Evolutionary conservation across 2,888 invertebrate species (phyloP).

Genomic region (Yponomeuta malinellus): DNA sequence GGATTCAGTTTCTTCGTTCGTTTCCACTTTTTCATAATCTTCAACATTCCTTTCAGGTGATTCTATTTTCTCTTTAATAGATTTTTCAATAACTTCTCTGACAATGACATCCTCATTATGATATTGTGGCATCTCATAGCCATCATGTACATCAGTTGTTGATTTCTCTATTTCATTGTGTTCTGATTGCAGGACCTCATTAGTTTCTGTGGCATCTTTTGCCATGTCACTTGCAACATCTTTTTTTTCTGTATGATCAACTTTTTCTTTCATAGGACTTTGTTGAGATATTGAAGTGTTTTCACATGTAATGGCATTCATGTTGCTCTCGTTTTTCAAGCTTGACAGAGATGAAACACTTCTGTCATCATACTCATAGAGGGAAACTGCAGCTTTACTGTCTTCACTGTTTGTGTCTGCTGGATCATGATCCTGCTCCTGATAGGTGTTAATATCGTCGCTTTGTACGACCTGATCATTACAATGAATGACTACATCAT

Average conservation of each 20-base stretch:
- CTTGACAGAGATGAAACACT: slow-evolving; percentile 57
- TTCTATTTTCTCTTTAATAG: slow-evolving; percentile 25
- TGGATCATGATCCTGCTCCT: slow-evolving; percentile 41
- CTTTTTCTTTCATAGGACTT: neutral
- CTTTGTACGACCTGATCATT: slow-evolving; percentile 30
- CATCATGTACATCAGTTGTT: slow-evolving; percentile 24
- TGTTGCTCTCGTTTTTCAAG: neutral
- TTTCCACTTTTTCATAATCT: slow-evolving; percentile 38
- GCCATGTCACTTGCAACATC: slow-evolving; percentile 26
- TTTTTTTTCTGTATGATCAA: slow-evolving; percentile 33
- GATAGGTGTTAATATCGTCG: slow-evolving; percentile 29
- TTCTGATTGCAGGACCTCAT: neutral
- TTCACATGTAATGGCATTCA: slow-evolving; percentile 28
- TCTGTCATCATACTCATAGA: slow-evolving; percentile 64
- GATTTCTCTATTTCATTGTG: neutral
- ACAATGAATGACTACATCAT: slow-evolving; percentile 47
- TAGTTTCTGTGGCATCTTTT: neutral
- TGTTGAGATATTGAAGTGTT: neutral
- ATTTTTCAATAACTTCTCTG: slow-evolving; percentile 28
- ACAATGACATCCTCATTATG: slow-evolving; percentile 25
- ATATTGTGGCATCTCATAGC: slow-evolving; percentile 25
- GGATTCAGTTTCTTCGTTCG: slow-evolving; percentile 35
- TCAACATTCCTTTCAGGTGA: slow-evolving; percentile 30
- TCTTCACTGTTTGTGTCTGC: slow-evolving; percentile 60
- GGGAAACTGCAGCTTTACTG: slow-evolving; percentile 52